These are phyloP conservation scores for Phyllopteryx taeniolatus DNA, from an alignment of 2,113 vertebrate genomes.

Conservation along the genomic window DNA sequence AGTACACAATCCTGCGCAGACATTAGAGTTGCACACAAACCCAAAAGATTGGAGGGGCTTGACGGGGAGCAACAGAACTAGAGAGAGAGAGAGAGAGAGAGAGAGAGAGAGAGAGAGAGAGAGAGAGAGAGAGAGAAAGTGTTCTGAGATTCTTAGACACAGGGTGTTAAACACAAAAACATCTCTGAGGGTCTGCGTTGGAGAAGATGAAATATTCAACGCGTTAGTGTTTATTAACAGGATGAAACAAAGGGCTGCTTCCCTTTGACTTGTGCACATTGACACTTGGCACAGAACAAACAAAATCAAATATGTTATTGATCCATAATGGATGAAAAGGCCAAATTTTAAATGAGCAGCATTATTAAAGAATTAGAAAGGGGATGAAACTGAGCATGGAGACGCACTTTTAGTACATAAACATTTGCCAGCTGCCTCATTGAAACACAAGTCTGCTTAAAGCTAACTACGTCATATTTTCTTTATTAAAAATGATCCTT, in stretches of 20 bases:
- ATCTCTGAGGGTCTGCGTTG: slow-evolving; percentile 64
- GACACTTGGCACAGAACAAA: slow-evolving; percentile 79
- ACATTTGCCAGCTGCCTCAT: slow-evolving; percentile 61
- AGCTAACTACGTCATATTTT: slow-evolving; percentile 34
- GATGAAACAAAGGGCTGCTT: slow-evolving; percentile 78
- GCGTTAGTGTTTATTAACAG: slow-evolving; percentile 76
- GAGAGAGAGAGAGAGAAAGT: slow-evolving; percentile 27
- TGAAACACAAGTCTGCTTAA: slow-evolving; percentile 41
- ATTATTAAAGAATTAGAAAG: slow-evolving; percentile 73
- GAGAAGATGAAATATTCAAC: slow-evolving; percentile 77
- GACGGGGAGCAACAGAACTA: slow-evolving; percentile 28
- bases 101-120: slow-evolving; percentile 27
- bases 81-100: slow-evolving; percentile 38
- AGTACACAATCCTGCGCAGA: slow-evolving; percentile 60
- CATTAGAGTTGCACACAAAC: slow-evolving; percentile 70
- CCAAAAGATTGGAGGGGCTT: slow-evolving; percentile 54
- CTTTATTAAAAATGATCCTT: neutral
- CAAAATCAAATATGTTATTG: slow-evolving; percentile 76
- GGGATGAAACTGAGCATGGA: slow-evolving; percentile 45
- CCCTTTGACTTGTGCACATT: slow-evolving; percentile 78
- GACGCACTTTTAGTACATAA: slow-evolving; percentile 53
- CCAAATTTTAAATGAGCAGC: slow-evolving; percentile 64
- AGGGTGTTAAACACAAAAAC: slow-evolving; percentile 65
- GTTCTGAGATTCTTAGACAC: slow-evolving; percentile 48
- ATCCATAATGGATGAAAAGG: slow-evolving; percentile 77